Evolutionary conservation across 2,797 vertebrate genomes (phyloP), one percentile per base, ranked within the genome.

Genomic region (Xenentodon cancila): DNA sequence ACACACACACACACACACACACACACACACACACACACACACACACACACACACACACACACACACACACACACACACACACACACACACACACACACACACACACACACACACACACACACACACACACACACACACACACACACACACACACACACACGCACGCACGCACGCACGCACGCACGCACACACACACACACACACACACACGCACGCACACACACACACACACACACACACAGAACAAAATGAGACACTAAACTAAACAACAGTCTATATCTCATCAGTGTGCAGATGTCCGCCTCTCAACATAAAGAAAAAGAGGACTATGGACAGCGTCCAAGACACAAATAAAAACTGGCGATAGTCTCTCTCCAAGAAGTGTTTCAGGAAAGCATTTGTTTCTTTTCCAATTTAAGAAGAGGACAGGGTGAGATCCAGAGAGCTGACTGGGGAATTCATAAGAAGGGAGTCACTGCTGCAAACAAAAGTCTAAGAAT

Each of bases 171-270:
- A n/a, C n/a, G n/a, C n/a, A n/a, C n/a, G n/a, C n/a, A n/a, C n/a
- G n/a, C n/a, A n/a, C n/a, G n/a, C 43, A 51, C 68, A 42, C 75
- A 46, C 6, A 32, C 9, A 32, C 32, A 37, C 9, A 37, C 34
- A 61, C 42, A 56, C 43, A 51, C 68, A 42, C 75, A 46, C 6
- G 7, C 9, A 32, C 32, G n/a, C n/a, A n/a, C n/a, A n/a, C n/a
- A n/a, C n/a, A n/a, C 43, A 51, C 68, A 42, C 75, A 46, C 6
- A 32, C 9, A 32, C 32, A 37, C 9, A 37, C 34, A 61, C 42
- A 56, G 66, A 84, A 75, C 56, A 81, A 81, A 84, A 80, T 66
- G 58, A 81, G 67, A 71, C 74, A 60, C 75, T 78, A 78, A 84
- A 78, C n/a, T 51, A 79, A 79, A 82, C 77, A 85, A 70, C 59